Conservation (phyloP, 1,140 invertebrate species). For the Brachionus asplanchnoidis region DNA sequence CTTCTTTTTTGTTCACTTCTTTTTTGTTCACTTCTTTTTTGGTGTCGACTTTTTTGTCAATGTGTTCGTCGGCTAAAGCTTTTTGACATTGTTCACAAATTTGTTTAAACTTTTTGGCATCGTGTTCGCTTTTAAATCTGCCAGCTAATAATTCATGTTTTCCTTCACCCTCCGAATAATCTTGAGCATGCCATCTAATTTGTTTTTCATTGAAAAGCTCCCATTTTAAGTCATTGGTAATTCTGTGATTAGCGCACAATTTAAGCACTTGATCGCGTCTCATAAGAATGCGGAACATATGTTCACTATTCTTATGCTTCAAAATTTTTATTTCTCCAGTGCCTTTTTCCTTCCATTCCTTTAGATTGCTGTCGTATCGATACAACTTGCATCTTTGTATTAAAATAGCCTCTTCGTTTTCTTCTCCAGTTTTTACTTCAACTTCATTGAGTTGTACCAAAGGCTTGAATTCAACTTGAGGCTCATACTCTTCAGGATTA, state of each 20-base stretch:
- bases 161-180: slow-evolving; percentile 58
- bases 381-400: slow-evolving; percentile 52
- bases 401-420: slow-evolving; percentile 68
- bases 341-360: slow-evolving; percentile 59
- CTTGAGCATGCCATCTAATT: slow-evolving; percentile 44
- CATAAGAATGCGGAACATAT: slow-evolving; percentile 51
- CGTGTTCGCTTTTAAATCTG: not conserved
- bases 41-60: not conserved
- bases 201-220: slow-evolving; percentile 43
- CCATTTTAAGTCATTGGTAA: slow-evolving; percentile 49
- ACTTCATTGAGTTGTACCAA: slow-evolving; percentile 29
- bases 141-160: slow-evolving; percentile 20
- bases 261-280: slow-evolving; percentile 59
- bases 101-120: slow-evolving; percentile 31
- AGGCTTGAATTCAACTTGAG: slow-evolving; percentile 40
- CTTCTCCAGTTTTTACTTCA: slow-evolving; percentile 72
- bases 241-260: slow-evolving; percentile 57
- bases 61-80: not conserved
- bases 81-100: not conserved
- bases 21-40: too few species aligned
- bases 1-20: too few species aligned
- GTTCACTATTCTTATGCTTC: slow-evolving; percentile 8
- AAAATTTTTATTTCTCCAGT: slow-evolving; percentile 57
- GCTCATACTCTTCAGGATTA: slow-evolving; percentile 38
- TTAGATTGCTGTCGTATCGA: slow-evolving; percentile 19